Percentiles rank a stretch among this genome's conserved stretches.
Evolutionary conservation across 1,140 invertebrate genomes (phyloP).

Genomic region (Diploscapter pachys): DNA sequence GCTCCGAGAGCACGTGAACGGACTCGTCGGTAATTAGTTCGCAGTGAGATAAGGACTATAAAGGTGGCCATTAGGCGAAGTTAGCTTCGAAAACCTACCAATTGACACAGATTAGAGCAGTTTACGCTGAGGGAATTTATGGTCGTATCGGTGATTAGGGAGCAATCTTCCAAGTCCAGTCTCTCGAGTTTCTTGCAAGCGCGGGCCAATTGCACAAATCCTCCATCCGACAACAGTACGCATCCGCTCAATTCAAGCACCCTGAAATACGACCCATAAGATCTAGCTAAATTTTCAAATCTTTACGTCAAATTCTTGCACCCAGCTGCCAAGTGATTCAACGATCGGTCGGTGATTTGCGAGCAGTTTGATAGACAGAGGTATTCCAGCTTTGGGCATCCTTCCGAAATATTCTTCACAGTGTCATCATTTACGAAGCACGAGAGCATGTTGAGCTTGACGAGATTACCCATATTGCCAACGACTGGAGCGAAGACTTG

Average conservation of each 20-base stretch:
- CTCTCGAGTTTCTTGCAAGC: slow-evolving; percentile 89
- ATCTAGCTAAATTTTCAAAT: slow-evolving; percentile 22
- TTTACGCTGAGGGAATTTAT: slow-evolving; percentile 85
- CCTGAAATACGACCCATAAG: slow-evolving; percentile 51
- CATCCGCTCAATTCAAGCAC: slow-evolving; percentile 92
- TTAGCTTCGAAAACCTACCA: slow-evolving; percentile 67
- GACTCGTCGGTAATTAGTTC: slow-evolving; percentile 97
- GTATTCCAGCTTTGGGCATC: slow-evolving; percentile 77
- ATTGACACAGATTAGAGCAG: slow-evolving; percentile 85
- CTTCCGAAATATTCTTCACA: slow-evolving; percentile 74
- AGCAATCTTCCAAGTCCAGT: slow-evolving; percentile 97
- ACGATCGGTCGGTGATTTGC: slow-evolving; percentile 80
- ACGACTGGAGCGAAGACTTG: slow-evolving; percentile 66
- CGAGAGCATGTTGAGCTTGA: slow-evolving; percentile 46
- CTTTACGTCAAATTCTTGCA: slow-evolving; percentile 45
- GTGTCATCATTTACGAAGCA: slow-evolving; percentile 70
- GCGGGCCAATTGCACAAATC: slow-evolving; percentile 81
- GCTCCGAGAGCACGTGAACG: slow-evolving; percentile 78
- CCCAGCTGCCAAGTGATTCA: slow-evolving; percentile 72
- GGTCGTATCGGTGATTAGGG: slow-evolving; percentile 86
- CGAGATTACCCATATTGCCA: slow-evolving; percentile 35
- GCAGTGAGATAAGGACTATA: slow-evolving; percentile 91
- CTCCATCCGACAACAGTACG: slow-evolving; percentile 87
- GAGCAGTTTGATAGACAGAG: slow-evolving; percentile 88
- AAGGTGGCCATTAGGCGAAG: slow-evolving; percentile 17